Percentiles rank a stretch among this genome's conserved stretches.
Conservation (phyloP, 2,113 vertebrate species). For the Apaloderma vittatum region DNA sequence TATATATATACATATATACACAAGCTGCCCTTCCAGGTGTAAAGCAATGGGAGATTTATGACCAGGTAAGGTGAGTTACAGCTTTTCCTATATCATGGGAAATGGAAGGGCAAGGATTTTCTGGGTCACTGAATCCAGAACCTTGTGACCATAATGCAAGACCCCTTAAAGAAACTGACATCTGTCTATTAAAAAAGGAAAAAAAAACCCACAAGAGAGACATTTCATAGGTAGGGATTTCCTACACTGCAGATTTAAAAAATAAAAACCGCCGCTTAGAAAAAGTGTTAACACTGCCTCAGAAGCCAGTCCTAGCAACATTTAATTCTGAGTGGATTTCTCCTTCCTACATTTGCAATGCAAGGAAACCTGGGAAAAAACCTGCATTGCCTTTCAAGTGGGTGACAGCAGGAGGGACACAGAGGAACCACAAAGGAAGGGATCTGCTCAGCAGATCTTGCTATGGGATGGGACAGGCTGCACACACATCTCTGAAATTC, state of each 20-base stretch:
- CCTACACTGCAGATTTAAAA: not conserved
- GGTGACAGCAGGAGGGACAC: not conserved
- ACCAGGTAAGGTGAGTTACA: not conserved
- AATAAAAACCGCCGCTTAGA: not conserved
- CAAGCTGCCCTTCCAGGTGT: not conserved
- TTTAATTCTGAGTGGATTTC: not conserved
- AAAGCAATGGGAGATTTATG: not conserved
- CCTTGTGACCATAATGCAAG: not conserved
- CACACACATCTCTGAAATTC: not conserved
- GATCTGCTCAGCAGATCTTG: not conserved
- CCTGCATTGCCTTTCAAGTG: not conserved
- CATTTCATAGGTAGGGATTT: not conserved
- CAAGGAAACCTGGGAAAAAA: not conserved
- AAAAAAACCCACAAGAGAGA: not conserved
- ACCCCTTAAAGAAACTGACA: not conserved
- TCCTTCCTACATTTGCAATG: not conserved
- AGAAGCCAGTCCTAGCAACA: not conserved
- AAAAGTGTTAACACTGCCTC: not conserved
- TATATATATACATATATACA: accelerated
- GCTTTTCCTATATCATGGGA: not conserved
- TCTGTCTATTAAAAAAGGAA: not conserved
- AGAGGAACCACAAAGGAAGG: not conserved
- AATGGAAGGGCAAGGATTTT: not conserved
- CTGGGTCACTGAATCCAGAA: not conserved
- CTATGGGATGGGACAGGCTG: not conserved